Conservation (phyloP, 2,888 invertebrate genomes). For the Erannis defoliaria region DNA sequence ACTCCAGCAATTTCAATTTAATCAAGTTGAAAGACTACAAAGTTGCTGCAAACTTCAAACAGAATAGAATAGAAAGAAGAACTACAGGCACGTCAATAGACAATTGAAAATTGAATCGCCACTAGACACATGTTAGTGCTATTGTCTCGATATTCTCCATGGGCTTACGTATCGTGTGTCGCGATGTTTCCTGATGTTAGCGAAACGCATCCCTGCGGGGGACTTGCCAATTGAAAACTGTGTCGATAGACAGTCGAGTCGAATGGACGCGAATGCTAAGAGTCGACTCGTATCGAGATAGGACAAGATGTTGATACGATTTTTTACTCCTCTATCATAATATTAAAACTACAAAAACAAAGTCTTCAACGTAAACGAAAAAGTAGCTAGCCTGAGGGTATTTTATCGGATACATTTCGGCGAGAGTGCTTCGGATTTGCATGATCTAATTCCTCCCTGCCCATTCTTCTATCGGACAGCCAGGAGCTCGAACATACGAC, state of each 20-base stretch:
- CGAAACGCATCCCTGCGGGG: constrained; percentile 19
- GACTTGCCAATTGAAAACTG: constrained; percentile 19
- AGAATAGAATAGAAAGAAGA: constrained; percentile 16
- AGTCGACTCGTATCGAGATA: not conserved
- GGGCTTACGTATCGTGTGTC: constrained; percentile 16
- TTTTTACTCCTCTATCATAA: too few species aligned
- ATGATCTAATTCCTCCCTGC: too few species aligned
- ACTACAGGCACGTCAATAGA: constrained; percentile 8
- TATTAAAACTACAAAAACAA: too few species aligned
- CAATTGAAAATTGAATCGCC: constrained; percentile 36
- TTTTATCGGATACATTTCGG: too few species aligned
- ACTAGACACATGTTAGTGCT: constrained; percentile 37
- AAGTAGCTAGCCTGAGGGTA: too few species aligned
- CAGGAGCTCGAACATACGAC: too few species aligned
- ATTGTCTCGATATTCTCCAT: constrained; percentile 32
- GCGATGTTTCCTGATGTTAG: constrained; percentile 19
- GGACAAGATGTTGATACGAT: too few species aligned
- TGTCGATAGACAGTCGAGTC: constrained; percentile 1
- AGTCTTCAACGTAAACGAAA: too few species aligned
- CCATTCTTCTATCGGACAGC: too few species aligned
- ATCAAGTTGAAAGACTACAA: constrained; percentile 15
- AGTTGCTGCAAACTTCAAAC: constrained; percentile 5
- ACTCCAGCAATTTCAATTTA: constrained; percentile 2
- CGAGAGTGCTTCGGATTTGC: too few species aligned
- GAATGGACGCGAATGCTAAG: constrained; percentile 1